Percentiles rank a stretch among this genome's conserved stretches.
Evolutionary conservation across 2,888 invertebrate genomes (phyloP).

Genomic region (Hydroisotoma schaefferi): DNA sequence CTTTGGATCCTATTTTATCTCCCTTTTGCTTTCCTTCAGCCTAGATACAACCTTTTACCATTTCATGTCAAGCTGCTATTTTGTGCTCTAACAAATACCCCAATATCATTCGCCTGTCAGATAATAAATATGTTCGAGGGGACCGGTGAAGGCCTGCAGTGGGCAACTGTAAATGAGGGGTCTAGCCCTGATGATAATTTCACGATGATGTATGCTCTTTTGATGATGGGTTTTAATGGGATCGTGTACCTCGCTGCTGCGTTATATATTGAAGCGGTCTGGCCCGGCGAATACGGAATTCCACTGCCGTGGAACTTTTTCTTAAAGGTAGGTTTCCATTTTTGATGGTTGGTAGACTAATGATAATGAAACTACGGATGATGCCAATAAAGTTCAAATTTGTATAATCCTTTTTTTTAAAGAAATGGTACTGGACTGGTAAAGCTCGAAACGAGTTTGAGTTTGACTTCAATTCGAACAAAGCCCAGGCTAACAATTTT

Average conservation of each 20-base stretch:
- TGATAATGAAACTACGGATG: too few relatives aligned
- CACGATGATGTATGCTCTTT: constrained; percentile 64
- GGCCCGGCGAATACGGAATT: constrained; percentile 83
- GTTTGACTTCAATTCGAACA: constrained; percentile 6
- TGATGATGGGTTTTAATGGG: constrained; percentile 67
- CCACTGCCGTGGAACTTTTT: constrained; percentile 74
- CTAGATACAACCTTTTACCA: constrained; percentile 57
- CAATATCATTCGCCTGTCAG: constrained; percentile 73
- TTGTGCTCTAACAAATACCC: constrained; percentile 69
- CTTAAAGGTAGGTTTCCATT: constrained; percentile 43
- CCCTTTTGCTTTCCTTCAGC: constrained; percentile 66
- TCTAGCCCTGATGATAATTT: constrained; percentile 66
- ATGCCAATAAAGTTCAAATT: too few relatives aligned
- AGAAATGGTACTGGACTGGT: constrained; percentile 37
- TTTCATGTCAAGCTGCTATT: constrained; percentile 51
- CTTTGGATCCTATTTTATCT: constrained; percentile 71
- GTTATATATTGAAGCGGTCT: constrained; percentile 78
- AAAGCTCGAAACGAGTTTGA: constrained; percentile 9
- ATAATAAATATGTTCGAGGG: constrained; percentile 69
- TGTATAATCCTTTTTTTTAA: neutral
- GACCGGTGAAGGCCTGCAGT: constrained; percentile 59
- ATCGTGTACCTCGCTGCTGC: constrained; percentile 70
- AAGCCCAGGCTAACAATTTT: neutral
- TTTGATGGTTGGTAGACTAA: too few relatives aligned
- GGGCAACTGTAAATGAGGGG: constrained; percentile 62